Percentiles rank a stretch among this genome's conserved stretches.
Evolutionary conservation across 2,888 invertebrate genomes (phyloP).

Genomic region (Geophilus truncorum): DNA sequence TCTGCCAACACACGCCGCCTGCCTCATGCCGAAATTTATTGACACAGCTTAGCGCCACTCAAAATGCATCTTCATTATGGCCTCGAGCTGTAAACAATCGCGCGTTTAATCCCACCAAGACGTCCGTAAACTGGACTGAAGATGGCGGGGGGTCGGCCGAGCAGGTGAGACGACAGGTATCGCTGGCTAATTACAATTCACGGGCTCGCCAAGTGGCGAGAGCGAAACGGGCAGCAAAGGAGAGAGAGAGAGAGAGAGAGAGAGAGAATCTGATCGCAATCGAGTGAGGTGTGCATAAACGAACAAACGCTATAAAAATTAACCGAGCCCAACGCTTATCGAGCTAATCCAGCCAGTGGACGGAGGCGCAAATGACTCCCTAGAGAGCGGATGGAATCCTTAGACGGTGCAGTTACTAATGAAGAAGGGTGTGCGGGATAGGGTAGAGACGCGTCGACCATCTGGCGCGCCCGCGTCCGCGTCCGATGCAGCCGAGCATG

Average conservation of each 20-base stretch:
- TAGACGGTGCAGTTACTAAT: not conserved
- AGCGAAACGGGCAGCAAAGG: not conserved
- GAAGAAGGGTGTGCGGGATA: constrained; percentile 14
- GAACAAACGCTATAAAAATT: constrained; percentile 19
- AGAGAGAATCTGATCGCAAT: not conserved
- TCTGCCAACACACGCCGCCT: constrained; percentile 14
- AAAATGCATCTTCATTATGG: constrained; percentile 33
- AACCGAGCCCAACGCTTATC: constrained; percentile 26
- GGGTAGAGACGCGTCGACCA: not conserved
- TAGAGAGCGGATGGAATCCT: not conserved
- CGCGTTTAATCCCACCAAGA: not conserved
- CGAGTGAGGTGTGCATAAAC: not conserved
- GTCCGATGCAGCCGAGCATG: not conserved
- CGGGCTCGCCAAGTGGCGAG: not conserved
- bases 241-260: not conserved
- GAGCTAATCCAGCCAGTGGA: constrained; percentile 25
- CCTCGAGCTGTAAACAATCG: constrained; percentile 31
- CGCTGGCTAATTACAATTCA: not conserved
- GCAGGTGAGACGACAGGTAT: not conserved
- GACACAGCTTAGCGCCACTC: constrained; percentile 33
- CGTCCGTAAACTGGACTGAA: not conserved
- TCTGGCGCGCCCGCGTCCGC: not conserved
- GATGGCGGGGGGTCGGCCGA: not conserved
- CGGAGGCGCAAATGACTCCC: not conserved
- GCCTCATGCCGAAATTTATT: constrained; percentile 25